Base-by-base conservation (phyloP, 2,888 invertebrate genomes). In the Polydrusus tereticollis region DNA sequence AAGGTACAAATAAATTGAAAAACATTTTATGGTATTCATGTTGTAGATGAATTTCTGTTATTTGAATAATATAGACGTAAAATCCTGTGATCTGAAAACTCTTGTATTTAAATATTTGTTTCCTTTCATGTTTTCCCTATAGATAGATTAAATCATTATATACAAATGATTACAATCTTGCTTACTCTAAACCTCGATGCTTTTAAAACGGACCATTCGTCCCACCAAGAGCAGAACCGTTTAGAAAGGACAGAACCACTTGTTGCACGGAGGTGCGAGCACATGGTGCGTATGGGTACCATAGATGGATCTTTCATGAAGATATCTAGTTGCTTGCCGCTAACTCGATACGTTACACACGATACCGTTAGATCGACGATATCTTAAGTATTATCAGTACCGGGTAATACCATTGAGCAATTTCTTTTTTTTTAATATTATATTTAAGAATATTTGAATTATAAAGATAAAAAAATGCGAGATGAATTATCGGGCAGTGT, bases 351-450 rank as follows among this genome's bases (percentile, higher is more conserved):
- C 7, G n/a, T 23, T 72, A 72, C 72, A 57, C 72, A 72, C 47
- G 57, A 18, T 72, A 66, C 72, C 72, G 72, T 67, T 72, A 72
- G 14, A 47, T 63, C 29, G 33, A 63, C 64, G 64, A 38, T 52
- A 36, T 21, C 18, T 6, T 21, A 20, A 16, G 20, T 36, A 18
- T 4, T n/a, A 7, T 58, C 20, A 26, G 12, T 50, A 52, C 52
- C 52, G 52, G 52, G 1, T 14, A 29, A 2, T 16, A 52, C 14
- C n/a, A 21, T 21, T 12, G 10, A 1, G 7, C 4, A 38, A 16
- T 16, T 41, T 41, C 6, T n/a, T n/a, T n/a, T n/a, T n/a, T n/a
- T n/a, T n/a, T n/a, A n/a, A n/a, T n/a, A n/a, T n/a, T n/a, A n/a
- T n/a, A n/a, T n/a, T n/a, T n/a, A n/a, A n/a, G n/a, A n/a, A n/a